Evolutionary conservation across 2,888 invertebrate species (phyloP).

Genomic region (Protophormia terraenovae): DNA sequence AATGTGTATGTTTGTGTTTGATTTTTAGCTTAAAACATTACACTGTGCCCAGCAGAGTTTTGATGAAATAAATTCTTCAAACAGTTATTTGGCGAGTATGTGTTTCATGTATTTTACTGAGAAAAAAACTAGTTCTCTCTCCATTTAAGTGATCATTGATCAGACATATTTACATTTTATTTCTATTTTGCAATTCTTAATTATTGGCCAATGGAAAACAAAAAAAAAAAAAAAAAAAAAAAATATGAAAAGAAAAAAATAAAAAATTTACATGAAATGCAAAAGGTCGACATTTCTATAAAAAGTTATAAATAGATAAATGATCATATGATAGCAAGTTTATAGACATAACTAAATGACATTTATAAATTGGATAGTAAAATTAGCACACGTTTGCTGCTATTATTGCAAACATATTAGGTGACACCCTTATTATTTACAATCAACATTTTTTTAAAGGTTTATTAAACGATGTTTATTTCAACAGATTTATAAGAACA

Average conservation of each 20-base stretch:
- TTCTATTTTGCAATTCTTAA: constrained; percentile 14
- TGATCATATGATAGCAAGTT: neutral
- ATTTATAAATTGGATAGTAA: neutral
- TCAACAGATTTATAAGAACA: no score
- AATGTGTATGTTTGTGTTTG: neutral
- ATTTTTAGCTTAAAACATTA: neutral
- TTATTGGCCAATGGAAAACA: constrained; percentile 25
- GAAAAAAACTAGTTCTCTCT: constrained; percentile 20
- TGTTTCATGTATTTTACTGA: neutral
- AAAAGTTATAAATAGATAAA: neutral
- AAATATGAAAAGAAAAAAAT: neutral
- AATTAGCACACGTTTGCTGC: neutral
- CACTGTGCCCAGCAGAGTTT: neutral
- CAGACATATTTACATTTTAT: neutral
- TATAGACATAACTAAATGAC: neutral
- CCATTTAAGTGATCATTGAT: neutral
- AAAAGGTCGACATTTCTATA: constrained; percentile 20
- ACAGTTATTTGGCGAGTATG: constrained; percentile 12
- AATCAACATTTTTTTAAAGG: no score
- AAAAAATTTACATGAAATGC: neutral
- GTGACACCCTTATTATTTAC: no score
- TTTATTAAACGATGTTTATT: no score
- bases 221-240: neutral
- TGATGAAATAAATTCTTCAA: constrained; percentile 24
- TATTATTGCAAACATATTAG: no score